Evolutionary conservation across 2,797 vertebrate species (phyloP), one percentile per base, ranked within the genome.

Genomic region (Columba guinea): DNA sequence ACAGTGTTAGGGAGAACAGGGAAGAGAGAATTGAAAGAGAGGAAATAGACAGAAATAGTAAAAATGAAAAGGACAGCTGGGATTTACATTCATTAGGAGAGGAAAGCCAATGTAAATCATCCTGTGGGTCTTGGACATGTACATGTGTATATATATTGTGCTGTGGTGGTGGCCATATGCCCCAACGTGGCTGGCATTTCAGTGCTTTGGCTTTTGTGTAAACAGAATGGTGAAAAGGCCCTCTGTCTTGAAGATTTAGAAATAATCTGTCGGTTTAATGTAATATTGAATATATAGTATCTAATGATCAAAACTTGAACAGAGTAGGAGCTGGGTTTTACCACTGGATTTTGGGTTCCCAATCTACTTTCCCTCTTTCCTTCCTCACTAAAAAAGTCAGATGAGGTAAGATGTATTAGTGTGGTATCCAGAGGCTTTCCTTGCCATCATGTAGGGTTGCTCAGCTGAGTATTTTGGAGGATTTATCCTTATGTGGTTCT

Each of bases 401-500:
- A 56, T 59, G 27, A 73, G 13, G 13, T 56, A 63, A 28, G 23
- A 27, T 37, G 13, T 30, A 3, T 35, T 37, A 44, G 52, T 1
- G 1, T 84, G 35, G 44, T 75, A 81, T 70, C 26, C 65, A 16
- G n/a, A 28, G 41, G 10, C 20, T 90, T 85, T 71, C 46, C 26
- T 60, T 64, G 37, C 32, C 20, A 1, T n/a, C 6, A 0, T 0
- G 0, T 64, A 64, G 34, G 7, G 28, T 51, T 78, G 24, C 64
- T 70, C 46, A 62, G 27, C 27, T 11, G 5, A 2, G 1, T 70
- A 15, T 70, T 89, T 71, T 48, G 14, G 48, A 73, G 35, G 24
- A 26, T 84, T 84, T 71, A 64, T 71, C 18, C 35, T 11, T 19
- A 2, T 28, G 17, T 7, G 10, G 10, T 59, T 91, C 56, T 76